A percentile compares a stretch with the other conserved stretches of the same genome.
These are phyloP conservation scores for Gambusia affinis DNA, from an alignment of 2,113 vertebrate species.

Conservation along the genomic window DNA sequence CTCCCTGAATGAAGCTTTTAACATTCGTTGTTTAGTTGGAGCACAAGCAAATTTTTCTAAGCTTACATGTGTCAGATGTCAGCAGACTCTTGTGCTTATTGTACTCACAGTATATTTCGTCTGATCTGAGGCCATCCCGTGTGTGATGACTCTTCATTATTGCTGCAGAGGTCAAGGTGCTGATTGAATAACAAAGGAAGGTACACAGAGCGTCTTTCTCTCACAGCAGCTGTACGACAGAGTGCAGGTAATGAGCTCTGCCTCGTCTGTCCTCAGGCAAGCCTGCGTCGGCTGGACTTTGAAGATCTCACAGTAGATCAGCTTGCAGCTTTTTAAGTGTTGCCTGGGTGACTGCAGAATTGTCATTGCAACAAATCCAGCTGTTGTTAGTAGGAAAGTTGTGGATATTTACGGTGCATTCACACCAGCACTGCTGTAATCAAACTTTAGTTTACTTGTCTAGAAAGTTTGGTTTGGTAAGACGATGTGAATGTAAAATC, in stretches of 20 bases:
- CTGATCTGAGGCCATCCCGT: not conserved
- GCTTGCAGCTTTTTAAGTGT: slow-evolving; percentile 9
- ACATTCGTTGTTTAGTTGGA: not conserved
- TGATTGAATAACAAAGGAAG: slow-evolving; percentile 29
- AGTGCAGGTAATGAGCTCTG: slow-evolving; percentile 31
- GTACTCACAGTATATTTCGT: slow-evolving; percentile 2
- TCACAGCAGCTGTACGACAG: slow-evolving; percentile 14
- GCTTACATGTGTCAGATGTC: not conserved
- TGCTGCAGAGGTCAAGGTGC: slow-evolving; percentile 21
- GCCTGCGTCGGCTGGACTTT: slow-evolving; percentile 9
- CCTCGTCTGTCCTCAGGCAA: slow-evolving; percentile 27
- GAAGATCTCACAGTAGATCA: slow-evolving; percentile 4
- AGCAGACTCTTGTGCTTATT: slow-evolving; percentile 13
- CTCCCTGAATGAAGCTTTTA: too few relatives aligned
- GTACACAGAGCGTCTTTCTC: slow-evolving; percentile 49
- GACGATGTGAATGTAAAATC: too few relatives aligned
- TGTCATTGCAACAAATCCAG: slow-evolving; percentile 25
- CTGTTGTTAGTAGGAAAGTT: slow-evolving; percentile 26
- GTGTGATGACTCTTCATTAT: slow-evolving; percentile 22
- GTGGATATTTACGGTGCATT: too few relatives aligned
- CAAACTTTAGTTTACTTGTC: too few relatives aligned
- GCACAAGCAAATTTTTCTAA: not conserved
- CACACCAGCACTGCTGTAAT: not conserved
- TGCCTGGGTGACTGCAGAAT: slow-evolving; percentile 22
- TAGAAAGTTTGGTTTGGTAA: too few relatives aligned